phyloP scores from a whole-genome alignment of 2,888 invertebrate species.

The Labia minor region DNA sequence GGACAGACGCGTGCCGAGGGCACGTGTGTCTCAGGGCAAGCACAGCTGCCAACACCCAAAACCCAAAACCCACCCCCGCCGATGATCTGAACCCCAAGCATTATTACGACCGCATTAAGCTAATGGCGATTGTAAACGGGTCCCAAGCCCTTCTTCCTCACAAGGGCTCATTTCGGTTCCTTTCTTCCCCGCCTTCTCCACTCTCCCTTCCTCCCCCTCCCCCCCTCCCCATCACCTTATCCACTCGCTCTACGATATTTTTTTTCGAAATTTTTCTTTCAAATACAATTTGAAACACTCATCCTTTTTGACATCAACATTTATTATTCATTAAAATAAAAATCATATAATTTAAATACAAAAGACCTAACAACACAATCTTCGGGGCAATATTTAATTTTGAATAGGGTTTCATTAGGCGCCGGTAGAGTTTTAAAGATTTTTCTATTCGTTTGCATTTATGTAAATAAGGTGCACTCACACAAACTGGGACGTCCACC shows the following conservation, averaged over 20 bases:
- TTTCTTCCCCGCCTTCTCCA: neutral
- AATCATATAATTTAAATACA: constrained; percentile 13
- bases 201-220: neutral
- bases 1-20: constrained; percentile 8
- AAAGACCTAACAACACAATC: constrained; percentile 13
- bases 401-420: constrained; percentile 13
- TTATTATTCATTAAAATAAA: constrained; percentile 13
- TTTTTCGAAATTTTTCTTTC: neutral
- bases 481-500: neutral
- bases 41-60: neutral
- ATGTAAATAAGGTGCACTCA: constrained; percentile 13
- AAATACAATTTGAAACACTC: constrained; percentile 5
- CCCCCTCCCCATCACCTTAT: neutral
- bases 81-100: neutral
- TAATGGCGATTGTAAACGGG: constrained; percentile 13
- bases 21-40: neutral
- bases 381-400: constrained; percentile 13
- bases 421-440: constrained; percentile 5
- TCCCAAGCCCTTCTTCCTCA: neutral
- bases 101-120: constrained; percentile 8
- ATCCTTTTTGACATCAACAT: constrained; percentile 13
- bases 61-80: neutral
- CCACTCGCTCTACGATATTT: neutral
- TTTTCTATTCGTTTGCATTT: constrained; percentile 7
- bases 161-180: neutral